Percentiles rank a stretch among this genome's conserved stretches.
These are phyloP conservation scores for Barnardius zonarius DNA, from an alignment of 2,113 vertebrate genomes.

Conservation along the genomic window DNA sequence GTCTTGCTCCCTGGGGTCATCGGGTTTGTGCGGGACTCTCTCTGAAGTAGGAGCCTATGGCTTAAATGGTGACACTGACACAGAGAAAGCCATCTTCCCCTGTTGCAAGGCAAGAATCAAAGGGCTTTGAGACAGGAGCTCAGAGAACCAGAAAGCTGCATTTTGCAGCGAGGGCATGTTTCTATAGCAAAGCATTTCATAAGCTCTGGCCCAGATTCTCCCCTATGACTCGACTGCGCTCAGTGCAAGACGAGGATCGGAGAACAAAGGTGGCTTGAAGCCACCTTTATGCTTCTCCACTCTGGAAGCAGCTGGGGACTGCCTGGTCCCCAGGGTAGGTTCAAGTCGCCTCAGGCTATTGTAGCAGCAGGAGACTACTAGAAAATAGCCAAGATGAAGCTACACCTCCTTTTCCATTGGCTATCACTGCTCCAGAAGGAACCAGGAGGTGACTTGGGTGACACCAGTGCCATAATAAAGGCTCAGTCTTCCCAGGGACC, in stretches of 20 bases:
- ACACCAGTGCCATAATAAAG: neutral
- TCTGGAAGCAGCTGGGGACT: constrained; percentile 20
- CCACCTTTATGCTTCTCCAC: constrained; percentile 14
- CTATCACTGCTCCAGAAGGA: neutral
- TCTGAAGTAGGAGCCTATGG: neutral
- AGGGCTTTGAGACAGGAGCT: neutral
- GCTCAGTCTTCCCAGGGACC: neutral
- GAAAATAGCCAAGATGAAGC: neutral
- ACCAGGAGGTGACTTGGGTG: neutral
- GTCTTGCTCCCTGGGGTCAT: neutral
- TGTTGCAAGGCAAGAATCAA: neutral
- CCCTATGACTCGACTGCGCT: neutral
- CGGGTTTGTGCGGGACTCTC: neutral
- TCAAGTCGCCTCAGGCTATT: neutral
- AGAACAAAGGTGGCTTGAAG: constrained; percentile 62
- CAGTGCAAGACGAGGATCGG: neutral
- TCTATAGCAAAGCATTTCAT: neutral
- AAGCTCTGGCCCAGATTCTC: constrained; percentile 21
- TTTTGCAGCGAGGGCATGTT: neutral
- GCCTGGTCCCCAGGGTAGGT: neutral
- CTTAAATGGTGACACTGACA: accelerated
- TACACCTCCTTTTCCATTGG: neutral
- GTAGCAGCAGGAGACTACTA: neutral
- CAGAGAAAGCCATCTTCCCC: neutral
- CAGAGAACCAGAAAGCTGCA: neutral